Percentiles rank a stretch among this genome's conserved stretches.
These are phyloP conservation scores for Morphnarchus princeps DNA, from an alignment of 2,113 vertebrate species.

Conservation along the genomic window DNA sequence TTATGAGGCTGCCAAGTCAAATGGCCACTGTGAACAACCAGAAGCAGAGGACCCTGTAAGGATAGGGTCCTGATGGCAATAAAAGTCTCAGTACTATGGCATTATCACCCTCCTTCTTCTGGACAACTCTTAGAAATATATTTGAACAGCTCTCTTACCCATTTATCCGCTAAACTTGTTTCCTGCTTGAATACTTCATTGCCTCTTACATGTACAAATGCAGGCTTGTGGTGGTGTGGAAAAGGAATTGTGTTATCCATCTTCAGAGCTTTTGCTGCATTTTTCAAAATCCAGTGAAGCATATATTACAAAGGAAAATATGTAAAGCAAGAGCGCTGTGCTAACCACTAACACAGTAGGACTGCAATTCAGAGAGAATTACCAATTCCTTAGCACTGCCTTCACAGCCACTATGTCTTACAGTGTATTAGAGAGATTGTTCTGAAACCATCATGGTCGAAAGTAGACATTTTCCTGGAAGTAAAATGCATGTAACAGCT, in stretches of 20 bases:
- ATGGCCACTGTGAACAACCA: not conserved
- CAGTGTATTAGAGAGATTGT: not conserved
- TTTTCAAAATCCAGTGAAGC: slow-evolving; percentile 17
- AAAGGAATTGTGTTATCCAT: not conserved
- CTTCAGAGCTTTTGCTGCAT: not conserved
- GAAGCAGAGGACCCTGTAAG: not conserved
- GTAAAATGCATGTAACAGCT: not conserved
- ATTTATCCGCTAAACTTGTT: not conserved
- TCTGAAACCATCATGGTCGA: not conserved
- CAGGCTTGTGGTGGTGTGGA: not conserved
- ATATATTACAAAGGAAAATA: not conserved
- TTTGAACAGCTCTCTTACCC: not conserved
- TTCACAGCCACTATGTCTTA: not conserved
- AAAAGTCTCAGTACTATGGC: not conserved
- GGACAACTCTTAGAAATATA: not conserved
- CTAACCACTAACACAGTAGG: not conserved
- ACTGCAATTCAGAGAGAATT: slow-evolving; percentile 13
- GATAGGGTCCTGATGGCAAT: not conserved
- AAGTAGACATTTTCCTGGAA: not conserved
- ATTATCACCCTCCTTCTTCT: not conserved
- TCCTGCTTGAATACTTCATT: not conserved
- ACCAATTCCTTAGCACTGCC: not conserved
- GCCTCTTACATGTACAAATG: not conserved
- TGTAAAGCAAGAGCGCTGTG: not conserved
- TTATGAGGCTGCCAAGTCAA: not conserved